Conservation (phyloP, 2,113 vertebrate species). For the Lamprologus ornatipinnis region DNA sequence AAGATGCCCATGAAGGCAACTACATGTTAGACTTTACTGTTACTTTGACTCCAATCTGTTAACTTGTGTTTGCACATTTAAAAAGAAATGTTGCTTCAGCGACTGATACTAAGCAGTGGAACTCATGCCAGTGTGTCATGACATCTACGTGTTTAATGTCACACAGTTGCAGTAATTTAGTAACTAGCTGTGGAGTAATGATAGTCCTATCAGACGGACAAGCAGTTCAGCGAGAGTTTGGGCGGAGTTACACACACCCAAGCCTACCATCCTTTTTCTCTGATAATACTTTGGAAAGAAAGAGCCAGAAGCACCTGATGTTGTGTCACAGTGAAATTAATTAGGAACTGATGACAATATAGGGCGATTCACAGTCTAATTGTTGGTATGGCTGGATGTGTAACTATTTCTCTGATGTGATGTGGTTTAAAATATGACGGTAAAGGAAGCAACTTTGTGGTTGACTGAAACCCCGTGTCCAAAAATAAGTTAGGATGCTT, state of each 20-base stretch:
- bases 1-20: neutral
- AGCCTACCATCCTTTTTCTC: neutral
- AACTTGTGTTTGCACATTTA: neutral
- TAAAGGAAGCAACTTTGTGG: neutral
- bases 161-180: neutral
- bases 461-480: neutral
- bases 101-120: neutral
- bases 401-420: neutral
- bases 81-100: neutral
- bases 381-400: neutral
- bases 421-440: neutral
- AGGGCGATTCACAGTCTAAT: neutral
- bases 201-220: conserved; percentile 52
- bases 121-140: neutral
- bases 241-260: neutral
- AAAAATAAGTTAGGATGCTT: neutral
- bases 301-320: neutral
- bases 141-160: neutral
- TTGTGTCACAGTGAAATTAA: neutral
- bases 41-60: neutral
- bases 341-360: neutral
- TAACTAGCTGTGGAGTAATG: neutral
- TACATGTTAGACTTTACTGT: neutral
- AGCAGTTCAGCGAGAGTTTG: neutral
- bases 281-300: neutral